Percentiles rank a stretch among this genome's conserved stretches.
Evolutionary conservation across 2,113 vertebrate species (phyloP).

Genomic region (Aldabrachelys gigantea): DNA sequence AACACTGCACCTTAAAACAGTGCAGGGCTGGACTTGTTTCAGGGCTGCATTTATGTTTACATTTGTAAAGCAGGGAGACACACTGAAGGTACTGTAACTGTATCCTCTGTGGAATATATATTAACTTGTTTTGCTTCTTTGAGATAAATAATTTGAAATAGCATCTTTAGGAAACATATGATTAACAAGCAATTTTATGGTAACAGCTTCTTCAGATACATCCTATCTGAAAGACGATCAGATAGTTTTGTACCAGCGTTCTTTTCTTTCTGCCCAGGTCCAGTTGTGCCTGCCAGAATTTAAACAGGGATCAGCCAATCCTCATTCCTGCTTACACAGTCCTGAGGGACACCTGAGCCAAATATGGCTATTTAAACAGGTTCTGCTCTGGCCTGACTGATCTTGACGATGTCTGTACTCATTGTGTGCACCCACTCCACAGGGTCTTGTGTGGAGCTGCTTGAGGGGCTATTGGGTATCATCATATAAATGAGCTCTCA

Average conservation of each 20-base stretch:
- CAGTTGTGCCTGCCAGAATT: background rate
- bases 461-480: background rate
- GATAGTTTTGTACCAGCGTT: background rate
- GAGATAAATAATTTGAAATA: background rate
- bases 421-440: background rate
- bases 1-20: background rate
- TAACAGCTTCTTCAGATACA: background rate
- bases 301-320: background rate
- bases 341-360: background rate
- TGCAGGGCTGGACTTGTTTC: background rate
- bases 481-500: background rate
- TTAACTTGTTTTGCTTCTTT: background rate
- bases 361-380: background rate
- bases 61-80: slow-evolving; percentile 5
- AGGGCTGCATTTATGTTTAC: background rate
- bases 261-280: background rate
- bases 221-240: background rate
- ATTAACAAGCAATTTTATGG: background rate
- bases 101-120: background rate
- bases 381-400: background rate
- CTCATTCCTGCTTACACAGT: background rate
- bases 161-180: background rate
- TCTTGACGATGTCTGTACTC: background rate
- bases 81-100: background rate
- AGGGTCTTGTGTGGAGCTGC: background rate